Evolutionary conservation across 2,797 vertebrate species (phyloP).

Genomic region (Limosa lapponica): DNA sequence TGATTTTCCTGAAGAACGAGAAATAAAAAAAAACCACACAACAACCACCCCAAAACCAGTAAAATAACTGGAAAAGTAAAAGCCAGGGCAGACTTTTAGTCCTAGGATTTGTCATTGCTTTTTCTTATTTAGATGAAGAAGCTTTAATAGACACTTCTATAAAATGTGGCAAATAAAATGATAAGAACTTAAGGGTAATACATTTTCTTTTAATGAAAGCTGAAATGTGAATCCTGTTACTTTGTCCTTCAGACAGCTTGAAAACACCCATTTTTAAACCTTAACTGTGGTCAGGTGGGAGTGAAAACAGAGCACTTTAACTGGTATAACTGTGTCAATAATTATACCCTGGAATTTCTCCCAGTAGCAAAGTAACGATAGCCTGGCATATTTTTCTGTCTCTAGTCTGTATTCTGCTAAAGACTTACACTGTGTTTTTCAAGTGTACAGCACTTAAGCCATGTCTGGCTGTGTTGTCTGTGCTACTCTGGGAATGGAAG

Average conservation of each 20-base stretch:
- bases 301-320: not conserved
- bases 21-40: too few relatives aligned
- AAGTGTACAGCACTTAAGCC: not conserved
- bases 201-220: not conserved
- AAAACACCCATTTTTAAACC: not conserved
- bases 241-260: not conserved
- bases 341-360: not conserved
- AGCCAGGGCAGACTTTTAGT: not conserved
- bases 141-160: not conserved
- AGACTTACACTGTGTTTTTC: not conserved
- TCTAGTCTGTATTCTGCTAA: not conserved
- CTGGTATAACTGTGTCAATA: too few relatives aligned
- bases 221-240: not conserved
- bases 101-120: not conserved
- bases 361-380: not conserved
- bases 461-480: not conserved
- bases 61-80: not conserved
- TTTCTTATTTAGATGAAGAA: not conserved
- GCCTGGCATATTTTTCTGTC: not conserved
- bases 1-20: not conserved
- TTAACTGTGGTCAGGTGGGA: not conserved
- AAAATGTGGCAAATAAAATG: not conserved
- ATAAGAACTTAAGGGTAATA: not conserved
- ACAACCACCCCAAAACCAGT: not conserved
- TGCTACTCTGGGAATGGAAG: not conserved